Evolutionary conservation across 1,140 invertebrate genomes (phyloP).

Genomic region (Schlechtendalia chinensis): DNA sequence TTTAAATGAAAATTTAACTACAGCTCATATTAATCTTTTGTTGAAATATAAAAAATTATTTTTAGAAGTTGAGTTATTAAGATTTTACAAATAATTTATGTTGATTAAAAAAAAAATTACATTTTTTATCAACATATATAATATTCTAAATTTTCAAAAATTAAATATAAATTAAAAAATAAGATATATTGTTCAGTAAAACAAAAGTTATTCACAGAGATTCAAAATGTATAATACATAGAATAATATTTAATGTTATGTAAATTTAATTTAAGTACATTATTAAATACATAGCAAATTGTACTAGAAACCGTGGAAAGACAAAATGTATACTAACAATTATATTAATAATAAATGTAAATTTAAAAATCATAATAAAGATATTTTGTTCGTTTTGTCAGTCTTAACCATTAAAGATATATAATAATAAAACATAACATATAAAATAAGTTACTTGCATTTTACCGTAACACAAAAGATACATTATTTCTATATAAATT

Average conservation of each 20-base stretch:
- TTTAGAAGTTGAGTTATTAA: neutral
- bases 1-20: too few species aligned
- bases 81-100: neutral
- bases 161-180: neutral
- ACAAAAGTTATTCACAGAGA: neutral
- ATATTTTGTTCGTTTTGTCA: neutral
- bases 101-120: neutral
- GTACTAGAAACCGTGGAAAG: neutral
- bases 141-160: neutral
- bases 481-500: too few species aligned
- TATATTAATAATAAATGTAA: neutral
- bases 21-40: neutral
- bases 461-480: too few species aligned
- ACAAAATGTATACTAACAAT: neutral
- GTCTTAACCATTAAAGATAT: neutral
- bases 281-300: neutral
- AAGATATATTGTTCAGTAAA: slow-evolving; percentile 1
- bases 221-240: too few species aligned
- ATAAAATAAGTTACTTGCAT: neutral
- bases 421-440: neutral
- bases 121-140: neutral
- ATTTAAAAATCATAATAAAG: neutral
- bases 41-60: neutral
- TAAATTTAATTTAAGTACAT: neutral
- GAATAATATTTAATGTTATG: too few species aligned